Conservation (phyloP, 2,113 vertebrate genomes). For the Zosterops hypoxanthus region DNA sequence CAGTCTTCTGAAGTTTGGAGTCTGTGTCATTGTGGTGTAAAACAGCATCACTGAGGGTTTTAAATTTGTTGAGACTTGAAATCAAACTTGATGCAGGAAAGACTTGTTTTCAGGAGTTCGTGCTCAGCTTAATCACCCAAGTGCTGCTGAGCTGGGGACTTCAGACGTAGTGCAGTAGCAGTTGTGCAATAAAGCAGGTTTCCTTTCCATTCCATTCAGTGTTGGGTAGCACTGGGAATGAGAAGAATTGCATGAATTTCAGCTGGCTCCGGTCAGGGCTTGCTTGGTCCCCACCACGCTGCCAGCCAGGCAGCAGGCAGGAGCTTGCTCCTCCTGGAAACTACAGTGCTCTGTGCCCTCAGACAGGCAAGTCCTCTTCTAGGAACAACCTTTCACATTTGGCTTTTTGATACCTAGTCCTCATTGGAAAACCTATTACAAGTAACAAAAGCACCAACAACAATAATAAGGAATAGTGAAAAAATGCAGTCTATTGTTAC, state of each 20-base stretch:
- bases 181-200: background rate
- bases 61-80: background rate
- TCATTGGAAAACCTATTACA: background rate
- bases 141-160: background rate
- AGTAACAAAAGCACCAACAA: background rate
- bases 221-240: background rate
- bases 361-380: background rate
- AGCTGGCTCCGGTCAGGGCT: accelerated
- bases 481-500: background rate
- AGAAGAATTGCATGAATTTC: background rate
- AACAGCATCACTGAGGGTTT: background rate
- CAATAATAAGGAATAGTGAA: background rate
- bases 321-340: background rate
- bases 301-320: too few relatives aligned
- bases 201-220: background rate
- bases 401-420: background rate
- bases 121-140: background rate
- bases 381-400: background rate
- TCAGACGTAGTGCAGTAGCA: background rate
- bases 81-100: background rate
- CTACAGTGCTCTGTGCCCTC: background rate
- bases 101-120: background rate
- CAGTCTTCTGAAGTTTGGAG: too few relatives aligned
- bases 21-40: too few relatives aligned
- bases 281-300: background rate